Evolutionary conservation across 2,888 invertebrate genomes (phyloP).

Genomic region (Diabrotica balteata): DNA sequence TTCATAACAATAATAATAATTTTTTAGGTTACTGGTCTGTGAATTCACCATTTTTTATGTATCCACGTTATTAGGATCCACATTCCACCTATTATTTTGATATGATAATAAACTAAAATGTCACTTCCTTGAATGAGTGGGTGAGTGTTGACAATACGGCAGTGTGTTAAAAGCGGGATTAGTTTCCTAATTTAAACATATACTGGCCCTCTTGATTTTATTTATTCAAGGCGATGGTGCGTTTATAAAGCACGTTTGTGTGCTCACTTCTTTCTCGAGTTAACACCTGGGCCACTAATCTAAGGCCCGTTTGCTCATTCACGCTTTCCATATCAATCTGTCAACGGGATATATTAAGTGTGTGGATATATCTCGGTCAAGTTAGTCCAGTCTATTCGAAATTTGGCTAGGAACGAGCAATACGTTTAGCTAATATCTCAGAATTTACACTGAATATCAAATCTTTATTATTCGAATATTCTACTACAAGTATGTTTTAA

Average conservation of each 20-base stretch:
- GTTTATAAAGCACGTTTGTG: constrained; percentile 32
- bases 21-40: too few relatives aligned
- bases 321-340: constrained; percentile 44
- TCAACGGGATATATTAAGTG: constrained; percentile 27
- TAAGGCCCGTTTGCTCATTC: constrained; percentile 47
- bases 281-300: constrained; percentile 56
- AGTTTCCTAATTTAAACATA: constrained; percentile 24
- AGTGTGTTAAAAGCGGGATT: constrained; percentile 25
- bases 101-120: too few relatives aligned
- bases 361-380: constrained; percentile 27
- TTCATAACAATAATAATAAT: too few relatives aligned
- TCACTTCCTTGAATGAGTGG: too few relatives aligned
- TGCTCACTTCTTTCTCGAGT: constrained; percentile 40
- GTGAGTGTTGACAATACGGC: background rate
- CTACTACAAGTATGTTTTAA: too few relatives aligned
- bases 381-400: constrained; percentile 10
- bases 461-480: too few relatives aligned
- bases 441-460: too few relatives aligned
- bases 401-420: background rate
- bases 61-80: too few relatives aligned
- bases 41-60: too few relatives aligned
- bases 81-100: too few relatives aligned
- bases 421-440: too few relatives aligned
- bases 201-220: constrained; percentile 21
- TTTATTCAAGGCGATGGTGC: constrained; percentile 30